Evolutionary conservation across 2,888 invertebrate species (phyloP).

Genomic region (Caenorhabditis sulstoni): DNA sequence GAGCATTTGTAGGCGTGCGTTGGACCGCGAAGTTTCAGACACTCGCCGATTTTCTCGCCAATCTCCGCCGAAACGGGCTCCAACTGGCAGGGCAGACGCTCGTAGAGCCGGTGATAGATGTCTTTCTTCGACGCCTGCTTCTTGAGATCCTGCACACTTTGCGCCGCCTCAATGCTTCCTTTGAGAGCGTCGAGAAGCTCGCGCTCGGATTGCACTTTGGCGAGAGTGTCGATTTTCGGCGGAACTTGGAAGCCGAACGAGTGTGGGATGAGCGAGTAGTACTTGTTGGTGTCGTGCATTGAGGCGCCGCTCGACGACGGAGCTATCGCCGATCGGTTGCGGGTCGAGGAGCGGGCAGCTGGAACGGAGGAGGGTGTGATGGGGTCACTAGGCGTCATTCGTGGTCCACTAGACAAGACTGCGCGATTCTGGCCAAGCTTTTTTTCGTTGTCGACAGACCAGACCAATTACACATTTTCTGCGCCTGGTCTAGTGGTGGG

Average conservation of each 20-base stretch:
- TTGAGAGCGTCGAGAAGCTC: constrained; percentile 54
- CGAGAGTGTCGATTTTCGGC: constrained; percentile 46
- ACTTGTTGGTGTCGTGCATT: constrained; percentile 45
- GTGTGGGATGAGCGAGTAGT: constrained; percentile 59
- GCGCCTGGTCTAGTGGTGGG: too few relatives aligned
- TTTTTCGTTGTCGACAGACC: too few relatives aligned
- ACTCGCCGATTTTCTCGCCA: constrained; percentile 33
- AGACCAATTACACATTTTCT: too few relatives aligned
- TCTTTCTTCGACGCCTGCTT: constrained; percentile 26
- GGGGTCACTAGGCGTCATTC: too few relatives aligned
- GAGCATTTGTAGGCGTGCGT: constrained; percentile 39
- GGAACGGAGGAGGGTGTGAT: neutral
- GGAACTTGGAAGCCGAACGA: constrained; percentile 54
- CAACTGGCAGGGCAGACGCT: constrained; percentile 45
- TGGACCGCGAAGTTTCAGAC: constrained; percentile 42
- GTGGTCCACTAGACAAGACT: too few relatives aligned
- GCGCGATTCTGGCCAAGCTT: too few relatives aligned
- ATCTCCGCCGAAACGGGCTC: constrained; percentile 30
- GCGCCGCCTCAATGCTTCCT: constrained; percentile 54
- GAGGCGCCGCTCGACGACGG: neutral
- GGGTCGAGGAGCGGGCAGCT: constrained; percentile 31
- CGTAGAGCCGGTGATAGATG: constrained; percentile 53
- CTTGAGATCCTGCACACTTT: constrained; percentile 41
- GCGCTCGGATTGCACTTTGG: constrained; percentile 30
- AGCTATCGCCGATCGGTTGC: constrained; percentile 4